Base-by-base conservation (phyloP, 1,140 invertebrate genomes). In the Trichonephila inaurata region DNA sequence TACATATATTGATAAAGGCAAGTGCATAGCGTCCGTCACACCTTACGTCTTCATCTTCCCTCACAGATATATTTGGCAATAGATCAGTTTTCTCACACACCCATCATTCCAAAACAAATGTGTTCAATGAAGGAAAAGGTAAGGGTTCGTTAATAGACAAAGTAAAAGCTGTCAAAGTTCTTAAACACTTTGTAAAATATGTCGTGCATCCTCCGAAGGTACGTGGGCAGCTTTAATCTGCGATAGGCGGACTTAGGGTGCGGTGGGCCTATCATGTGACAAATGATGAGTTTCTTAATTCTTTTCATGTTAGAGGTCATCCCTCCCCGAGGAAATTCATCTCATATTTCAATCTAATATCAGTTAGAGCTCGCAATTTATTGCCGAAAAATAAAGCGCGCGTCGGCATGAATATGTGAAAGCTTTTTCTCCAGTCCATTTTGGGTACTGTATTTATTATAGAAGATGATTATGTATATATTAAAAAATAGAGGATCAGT, bases 271-370 rank as follows among this genome's bases (percentile, higher is more conserved):
- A 61, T 91, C 72, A 62, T n/a, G 40, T 82, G 89, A 91, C 89
- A n/a, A 51, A 89, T 89, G 87, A 89, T 89, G 62, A 28, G 58
- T 91, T 81, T 62, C 72, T 61, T 91, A 91, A 91, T 91, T 82
- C 72, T 62, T 61, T 81, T n/a, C 18, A 82, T 91, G 89, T 51
- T 51, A 91, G 77, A 82, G 89, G 89, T 81, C 89, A 51, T 18
- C 85, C 85, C 85, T 40, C 51, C 61, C 28, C 60, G 12, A 8
- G 28, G 58, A 89, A 89, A 89, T 89, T 58, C 89, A 91, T 81
- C 69, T 82, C 69, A 82, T 91, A 91, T 81, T 91, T 91, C 89
- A 91, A 61, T 91, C 89, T 81, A 88, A 51, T 82, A 82, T 82
- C 89, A 82, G 89, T 91, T 81, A 82, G 62, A 28, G 69, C 18